These are phyloP conservation scores for Gymnoscopelus microlampas DNA, from an alignment of 2,797 vertebrate species.

Conservation along the genomic window DNA sequence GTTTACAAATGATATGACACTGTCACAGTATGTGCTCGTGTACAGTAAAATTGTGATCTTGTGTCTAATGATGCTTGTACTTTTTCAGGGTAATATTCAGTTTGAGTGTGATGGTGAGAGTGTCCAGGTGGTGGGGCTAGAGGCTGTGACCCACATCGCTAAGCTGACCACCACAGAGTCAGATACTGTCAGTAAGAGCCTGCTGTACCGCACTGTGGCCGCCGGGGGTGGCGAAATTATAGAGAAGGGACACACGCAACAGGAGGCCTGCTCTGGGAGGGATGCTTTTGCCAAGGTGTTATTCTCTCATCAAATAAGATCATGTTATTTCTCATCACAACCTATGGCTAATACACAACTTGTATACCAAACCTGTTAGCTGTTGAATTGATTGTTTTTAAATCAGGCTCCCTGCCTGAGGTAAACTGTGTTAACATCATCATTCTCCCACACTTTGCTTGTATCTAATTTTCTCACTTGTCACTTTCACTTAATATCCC, in stretches of 20 bases:
- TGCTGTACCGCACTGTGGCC: slow-evolving; percentile 90
- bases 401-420: background rate
- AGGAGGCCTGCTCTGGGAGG: slow-evolving; percentile 87
- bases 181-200: slow-evolving; percentile 67
- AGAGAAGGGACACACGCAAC: slow-evolving; percentile 85
- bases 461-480: slow-evolving; percentile 16
- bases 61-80: background rate
- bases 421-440: slow-evolving; percentile 11
- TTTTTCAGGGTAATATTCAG: slow-evolving; percentile 84
- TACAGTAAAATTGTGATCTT: no score
- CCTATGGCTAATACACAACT: no score
- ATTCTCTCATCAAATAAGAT: no score
- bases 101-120: slow-evolving; percentile 80
- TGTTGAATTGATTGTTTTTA: no score
- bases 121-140: slow-evolving; percentile 62
- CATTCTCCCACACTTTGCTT: slow-evolving; percentile 1
- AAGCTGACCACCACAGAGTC: slow-evolving; percentile 78
- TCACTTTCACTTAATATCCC: background rate
- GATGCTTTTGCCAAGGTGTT: slow-evolving; percentile 91
- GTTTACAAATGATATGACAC: background rate
- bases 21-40: background rate
- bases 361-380: no score
- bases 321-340: no score
- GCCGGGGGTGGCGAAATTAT: slow-evolving; percentile 91
- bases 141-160: slow-evolving; percentile 72